phyloP scores from a whole-genome alignment of 2,113 vertebrate species.

The Poecilia latipinna region DNA sequence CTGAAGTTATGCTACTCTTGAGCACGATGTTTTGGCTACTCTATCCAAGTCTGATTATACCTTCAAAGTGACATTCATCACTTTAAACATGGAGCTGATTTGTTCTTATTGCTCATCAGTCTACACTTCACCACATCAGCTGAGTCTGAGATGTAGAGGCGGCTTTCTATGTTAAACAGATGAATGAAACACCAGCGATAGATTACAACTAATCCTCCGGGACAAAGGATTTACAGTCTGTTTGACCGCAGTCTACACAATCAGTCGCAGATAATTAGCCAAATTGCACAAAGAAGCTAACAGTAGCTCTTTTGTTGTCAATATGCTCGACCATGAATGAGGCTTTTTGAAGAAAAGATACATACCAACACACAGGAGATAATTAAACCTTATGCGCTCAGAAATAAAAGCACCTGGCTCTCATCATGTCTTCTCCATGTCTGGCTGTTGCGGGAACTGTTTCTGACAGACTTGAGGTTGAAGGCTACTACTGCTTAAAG shows the following conservation, averaged over 20 bases:
- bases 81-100: too few species aligned
- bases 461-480: slow-evolving; percentile 13
- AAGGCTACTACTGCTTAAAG: slow-evolving; percentile 14
- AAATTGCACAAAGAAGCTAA: slow-evolving; percentile 10
- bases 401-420: slow-evolving; percentile 8
- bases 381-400: slow-evolving; percentile 23
- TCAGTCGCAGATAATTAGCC: neutral
- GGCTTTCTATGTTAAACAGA: neutral
- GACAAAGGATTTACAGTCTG: neutral
- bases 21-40: too few species aligned
- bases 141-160: neutral
- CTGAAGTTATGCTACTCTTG: too few species aligned
- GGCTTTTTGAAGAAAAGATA: neutral
- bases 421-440: slow-evolving; percentile 46
- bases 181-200: neutral
- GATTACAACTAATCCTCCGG: neutral
- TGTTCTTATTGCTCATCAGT: too few species aligned
- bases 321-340: neutral
- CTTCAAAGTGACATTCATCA: too few species aligned
- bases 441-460: slow-evolving; percentile 8
- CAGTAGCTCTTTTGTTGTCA: slow-evolving; percentile 11
- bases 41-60: too few species aligned
- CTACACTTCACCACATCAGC: neutral
- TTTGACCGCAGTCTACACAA: neutral
- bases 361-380: slow-evolving; percentile 54